Percentiles rank a stretch among this genome's conserved stretches.
These are phyloP conservation scores for Dicyrtomina minuta DNA, from an alignment of 2,888 invertebrate genomes.

Conservation along the genomic window DNA sequence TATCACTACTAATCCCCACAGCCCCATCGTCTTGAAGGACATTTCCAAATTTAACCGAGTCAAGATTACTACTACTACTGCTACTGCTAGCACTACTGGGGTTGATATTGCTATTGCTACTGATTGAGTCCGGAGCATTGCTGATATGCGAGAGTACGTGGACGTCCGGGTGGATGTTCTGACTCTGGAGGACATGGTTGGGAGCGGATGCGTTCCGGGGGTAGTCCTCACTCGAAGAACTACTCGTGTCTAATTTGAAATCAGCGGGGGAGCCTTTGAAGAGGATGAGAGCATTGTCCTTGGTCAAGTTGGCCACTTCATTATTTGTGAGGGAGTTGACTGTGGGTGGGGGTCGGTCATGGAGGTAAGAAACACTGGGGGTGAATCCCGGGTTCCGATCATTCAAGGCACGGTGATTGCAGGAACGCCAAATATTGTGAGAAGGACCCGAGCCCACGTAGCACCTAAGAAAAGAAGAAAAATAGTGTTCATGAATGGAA, in stretches of 20 bases:
- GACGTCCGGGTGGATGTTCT: too few relatives aligned
- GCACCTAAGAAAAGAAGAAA: constrained; percentile 76
- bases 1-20: constrained; percentile 3
- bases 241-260: constrained; percentile 25
- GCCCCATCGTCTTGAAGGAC: constrained; percentile 21
- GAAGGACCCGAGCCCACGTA: constrained; percentile 71
- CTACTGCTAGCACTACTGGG: too few relatives aligned
- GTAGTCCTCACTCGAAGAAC: constrained; percentile 23
- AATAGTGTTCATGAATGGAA: too few relatives aligned
- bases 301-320: constrained; percentile 44
- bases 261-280: constrained; percentile 38
- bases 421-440: constrained; percentile 81
- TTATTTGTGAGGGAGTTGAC: constrained; percentile 59
- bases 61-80: background rate
- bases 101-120: too few relatives aligned
- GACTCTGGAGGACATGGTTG: background rate
- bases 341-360: constrained; percentile 76
- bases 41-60: constrained; percentile 27
- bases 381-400: constrained; percentile 58
- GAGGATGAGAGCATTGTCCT: constrained; percentile 46
- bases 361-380: constrained; percentile 81
- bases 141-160: too few relatives aligned
- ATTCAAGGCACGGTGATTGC: constrained; percentile 79
- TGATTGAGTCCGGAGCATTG: too few relatives aligned
- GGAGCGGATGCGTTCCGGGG: constrained; percentile 25